These are phyloP conservation scores for Dreissena polymorpha DNA, from an alignment of 1,140 invertebrate genomes.

Conservation along the genomic window DNA sequence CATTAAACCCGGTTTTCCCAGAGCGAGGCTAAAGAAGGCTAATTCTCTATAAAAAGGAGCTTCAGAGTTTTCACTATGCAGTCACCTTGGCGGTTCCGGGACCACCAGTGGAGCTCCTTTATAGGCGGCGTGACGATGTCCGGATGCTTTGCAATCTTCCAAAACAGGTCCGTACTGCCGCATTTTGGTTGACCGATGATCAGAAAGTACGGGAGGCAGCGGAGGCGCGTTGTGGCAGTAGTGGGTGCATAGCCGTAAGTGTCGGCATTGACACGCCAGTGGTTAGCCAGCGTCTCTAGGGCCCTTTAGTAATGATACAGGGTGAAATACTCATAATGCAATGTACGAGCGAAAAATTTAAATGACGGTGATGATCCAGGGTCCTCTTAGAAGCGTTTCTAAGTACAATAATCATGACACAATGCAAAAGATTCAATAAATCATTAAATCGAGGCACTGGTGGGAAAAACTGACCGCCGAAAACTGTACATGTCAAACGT, in stretches of 20 bases:
- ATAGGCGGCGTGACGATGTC: constrained; percentile 66
- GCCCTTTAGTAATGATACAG: background rate
- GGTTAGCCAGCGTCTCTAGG: constrained; percentile 54
- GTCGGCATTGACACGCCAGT: constrained; percentile 53
- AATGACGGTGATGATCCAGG: no score
- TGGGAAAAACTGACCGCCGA: no score
- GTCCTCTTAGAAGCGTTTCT: no score
- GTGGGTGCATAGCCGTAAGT: background rate
- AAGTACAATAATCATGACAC: no score
- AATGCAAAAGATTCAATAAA: no score
- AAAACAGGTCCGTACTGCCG: constrained; percentile 74
- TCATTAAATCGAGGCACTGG: no score
- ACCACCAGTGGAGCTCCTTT: constrained; percentile 77
- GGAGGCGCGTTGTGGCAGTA: constrained; percentile 40
- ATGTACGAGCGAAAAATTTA: no score
- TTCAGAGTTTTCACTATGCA: background rate
- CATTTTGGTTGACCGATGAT: constrained; percentile 75
- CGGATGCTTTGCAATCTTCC: constrained; percentile 66
- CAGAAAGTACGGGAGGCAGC: constrained; percentile 74
- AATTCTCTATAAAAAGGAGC: no score
- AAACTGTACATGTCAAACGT: no score
- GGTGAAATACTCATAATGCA: no score
- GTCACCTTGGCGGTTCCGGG: constrained; percentile 71
- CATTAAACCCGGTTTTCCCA: background rate
- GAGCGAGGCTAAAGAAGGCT: background rate